These are phyloP conservation scores for Tetanocera ferruginea DNA, from an alignment of 2,888 invertebrate species.

Conservation along the genomic window DNA sequence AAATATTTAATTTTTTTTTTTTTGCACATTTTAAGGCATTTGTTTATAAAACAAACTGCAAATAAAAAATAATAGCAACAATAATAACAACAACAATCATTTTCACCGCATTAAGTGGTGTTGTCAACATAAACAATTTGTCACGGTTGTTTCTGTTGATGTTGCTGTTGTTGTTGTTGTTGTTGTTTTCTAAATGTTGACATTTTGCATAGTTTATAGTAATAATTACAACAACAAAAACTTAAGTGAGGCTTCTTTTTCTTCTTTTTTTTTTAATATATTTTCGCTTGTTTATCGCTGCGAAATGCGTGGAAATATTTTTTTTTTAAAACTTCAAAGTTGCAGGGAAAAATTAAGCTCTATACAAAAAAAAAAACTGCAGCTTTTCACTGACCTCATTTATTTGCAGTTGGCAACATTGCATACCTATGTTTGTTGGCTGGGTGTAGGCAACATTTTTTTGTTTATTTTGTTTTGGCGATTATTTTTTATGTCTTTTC, in stretches of 20 bases:
- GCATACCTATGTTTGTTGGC: not conserved
- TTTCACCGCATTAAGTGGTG: not conserved
- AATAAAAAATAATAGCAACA: not conserved
- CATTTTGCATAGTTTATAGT: too few relatives aligned
- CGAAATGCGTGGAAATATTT: conserved; percentile 9
- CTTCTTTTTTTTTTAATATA: not conserved
- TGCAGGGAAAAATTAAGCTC: not conserved
- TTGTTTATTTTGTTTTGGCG: not conserved
- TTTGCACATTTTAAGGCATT: not conserved
- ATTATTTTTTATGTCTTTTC: conserved; percentile 13
- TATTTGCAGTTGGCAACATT: not conserved
- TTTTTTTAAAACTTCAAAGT: not conserved
- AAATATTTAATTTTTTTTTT: not conserved
- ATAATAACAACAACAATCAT: conserved; percentile 5
- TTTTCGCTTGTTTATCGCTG: not conserved
- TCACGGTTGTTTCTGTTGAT: not conserved
- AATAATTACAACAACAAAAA: too few relatives aligned
- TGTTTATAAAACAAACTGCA: not conserved
- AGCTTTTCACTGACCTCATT: conserved; percentile 16
- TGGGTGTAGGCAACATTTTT: not conserved
- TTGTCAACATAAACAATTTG: not conserved
- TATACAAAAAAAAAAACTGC: not conserved
- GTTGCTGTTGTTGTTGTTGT: conserved; percentile 3
- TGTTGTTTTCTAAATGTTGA: not conserved
- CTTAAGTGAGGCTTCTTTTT: too few relatives aligned